Percentiles rank a stretch among this genome's conserved stretches.
Conservation (phyloP, 2,113 vertebrate species). For the Pogona vitticeps region DNA sequence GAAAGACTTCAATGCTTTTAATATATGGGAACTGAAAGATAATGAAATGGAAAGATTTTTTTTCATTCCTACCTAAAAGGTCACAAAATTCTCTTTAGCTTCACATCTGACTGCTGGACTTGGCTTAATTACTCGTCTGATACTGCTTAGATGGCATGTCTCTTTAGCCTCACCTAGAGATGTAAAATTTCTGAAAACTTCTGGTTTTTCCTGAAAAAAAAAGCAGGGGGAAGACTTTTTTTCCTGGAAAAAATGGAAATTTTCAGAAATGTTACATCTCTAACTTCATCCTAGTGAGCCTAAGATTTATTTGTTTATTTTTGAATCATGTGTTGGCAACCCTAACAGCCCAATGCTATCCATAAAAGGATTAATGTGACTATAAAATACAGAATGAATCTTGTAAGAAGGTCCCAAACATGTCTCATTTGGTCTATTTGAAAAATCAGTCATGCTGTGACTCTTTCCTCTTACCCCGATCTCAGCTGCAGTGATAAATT, state of each 20-base stretch:
- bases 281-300: not conserved
- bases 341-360: not conserved
- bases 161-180: not conserved
- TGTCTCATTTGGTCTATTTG: constrained; percentile 8
- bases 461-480: not conserved
- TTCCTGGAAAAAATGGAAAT: too few species aligned
- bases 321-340: not conserved
- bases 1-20: too few species aligned
- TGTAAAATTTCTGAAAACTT: too few species aligned
- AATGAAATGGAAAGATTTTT: too few species aligned
- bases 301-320: not conserved
- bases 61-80: not conserved
- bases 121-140: not conserved
- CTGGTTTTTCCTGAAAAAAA: too few species aligned
- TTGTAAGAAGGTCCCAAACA: not conserved
- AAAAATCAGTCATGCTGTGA: not conserved
- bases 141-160: not conserved
- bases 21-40: too few species aligned
- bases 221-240: too few species aligned
- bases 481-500: constrained; percentile 8
- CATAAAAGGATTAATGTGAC: not conserved
- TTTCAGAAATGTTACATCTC: too few species aligned
- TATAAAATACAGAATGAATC: not conserved
- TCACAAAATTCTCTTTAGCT: not conserved
- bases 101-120: not conserved